A percentile compares a stretch with the other conserved stretches of the same genome.
Evolutionary conservation across 64 coral and sea anemone species (phyloP).

Genomic region (Stichodactyla helianthus): DNA sequence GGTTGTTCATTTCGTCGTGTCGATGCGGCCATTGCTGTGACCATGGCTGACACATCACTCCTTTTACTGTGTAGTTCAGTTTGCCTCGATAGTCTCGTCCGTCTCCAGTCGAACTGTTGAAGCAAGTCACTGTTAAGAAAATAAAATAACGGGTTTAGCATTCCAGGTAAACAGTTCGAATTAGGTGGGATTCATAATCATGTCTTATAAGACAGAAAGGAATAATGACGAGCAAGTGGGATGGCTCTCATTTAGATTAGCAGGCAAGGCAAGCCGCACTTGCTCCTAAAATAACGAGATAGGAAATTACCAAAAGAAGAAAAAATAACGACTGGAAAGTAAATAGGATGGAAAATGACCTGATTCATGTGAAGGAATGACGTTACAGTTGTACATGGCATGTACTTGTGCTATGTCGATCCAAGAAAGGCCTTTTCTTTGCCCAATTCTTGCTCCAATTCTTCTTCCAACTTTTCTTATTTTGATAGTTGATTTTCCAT

Average conservation of each 20-base stretch:
- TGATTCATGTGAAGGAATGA: conserved; percentile 63
- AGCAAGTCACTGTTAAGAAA: conserved; percentile 43
- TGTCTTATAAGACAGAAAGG: too few relatives aligned
- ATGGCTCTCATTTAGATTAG: too few relatives aligned
- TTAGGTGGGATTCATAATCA: too few relatives aligned
- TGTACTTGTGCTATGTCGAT: conserved; percentile 90
- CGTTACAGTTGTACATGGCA: conserved; percentile 92
- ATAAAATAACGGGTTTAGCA: background rate
- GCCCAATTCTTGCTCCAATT: conserved; percentile 72
- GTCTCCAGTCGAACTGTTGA: conserved; percentile 47
- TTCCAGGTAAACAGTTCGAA: background rate
- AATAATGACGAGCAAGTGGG: too few relatives aligned
- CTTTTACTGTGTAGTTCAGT: conserved; percentile 84
- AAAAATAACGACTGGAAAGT: background rate
- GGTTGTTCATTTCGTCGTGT: conserved; percentile 54
- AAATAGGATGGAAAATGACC: conserved; percentile 33
- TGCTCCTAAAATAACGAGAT: too few relatives aligned
- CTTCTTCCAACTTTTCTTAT: conserved; percentile 73
- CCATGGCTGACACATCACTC: conserved; percentile 91
- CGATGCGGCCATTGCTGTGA: conserved; percentile 81
- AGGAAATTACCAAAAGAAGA: background rate
- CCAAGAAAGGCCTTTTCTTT: conserved; percentile 75
- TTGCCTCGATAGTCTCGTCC: conserved; percentile 71
- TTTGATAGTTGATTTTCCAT: conserved; percentile 69
- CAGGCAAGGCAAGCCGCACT: too few relatives aligned